Base-by-base conservation (phyloP, 2,797 vertebrate species). In the Halcyon leucocephala region DNA sequence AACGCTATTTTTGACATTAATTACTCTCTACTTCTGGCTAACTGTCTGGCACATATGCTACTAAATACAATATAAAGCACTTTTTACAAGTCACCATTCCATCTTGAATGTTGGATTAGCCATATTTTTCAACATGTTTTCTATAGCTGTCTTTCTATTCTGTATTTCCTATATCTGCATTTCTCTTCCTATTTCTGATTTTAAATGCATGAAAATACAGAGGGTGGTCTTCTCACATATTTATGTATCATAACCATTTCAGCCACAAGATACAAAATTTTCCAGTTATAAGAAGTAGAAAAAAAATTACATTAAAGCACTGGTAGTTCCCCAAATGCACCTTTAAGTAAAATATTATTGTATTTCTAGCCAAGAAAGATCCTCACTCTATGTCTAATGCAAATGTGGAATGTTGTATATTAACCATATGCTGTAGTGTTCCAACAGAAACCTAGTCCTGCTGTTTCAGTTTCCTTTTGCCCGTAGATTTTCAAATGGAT, bases 1-100 rank as follows among this genome's bases (percentile, higher is more conserved):
- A 86, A 18, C 20, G 10, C 2, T 33, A 12, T 17, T 87, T 74
- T 87, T 54, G 5, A 29, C 37, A 37, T 12, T 5, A 64, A 28
- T 65, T 54, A 31, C 33, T 58, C 44, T 20, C 12, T 33, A 10
- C 25, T 74, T 83, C 20, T 48, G 14, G 12, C 7, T 65, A 39
- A 57, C 25, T 67, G 7, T 42, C 31, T 2, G 1, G 9, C 0
- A 0, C 14, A 49, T 55, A 39, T 10, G 4, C 41, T 79, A 51
- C 25, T 52, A 37, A 41, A 46, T n/a, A 6, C 8, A 19, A 31
- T 58, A 42, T 12, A 37, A 24, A 37, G 28, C 17, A 28, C 11
- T 29, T 84, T 80, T 80, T 49, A 6, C 54, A 44, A 69, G 51
- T 31, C 35, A n/a, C 44, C 21, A 39, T 72, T 86, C 74, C 16